Percentiles rank a stretch among this genome's conserved stretches.
Conservation (phyloP, 1,140 invertebrate genomes). For the Cydia amplana region DNA sequence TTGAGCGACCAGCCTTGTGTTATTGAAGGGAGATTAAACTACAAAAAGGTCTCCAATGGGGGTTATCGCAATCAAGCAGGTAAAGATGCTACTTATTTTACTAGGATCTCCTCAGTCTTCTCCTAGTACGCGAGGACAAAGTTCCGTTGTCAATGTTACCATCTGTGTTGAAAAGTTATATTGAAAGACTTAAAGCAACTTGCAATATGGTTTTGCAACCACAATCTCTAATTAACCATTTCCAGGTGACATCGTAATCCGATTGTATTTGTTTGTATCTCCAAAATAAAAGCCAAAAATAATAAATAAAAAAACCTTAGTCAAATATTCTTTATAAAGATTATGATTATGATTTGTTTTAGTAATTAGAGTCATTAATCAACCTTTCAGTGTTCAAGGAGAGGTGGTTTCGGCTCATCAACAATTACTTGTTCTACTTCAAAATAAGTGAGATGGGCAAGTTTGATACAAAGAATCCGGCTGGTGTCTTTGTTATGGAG, state of each 20-base stretch:
- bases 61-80: slow-evolving; percentile 75
- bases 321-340: not conserved
- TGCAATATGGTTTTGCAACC: slow-evolving; percentile 22
- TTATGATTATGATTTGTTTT: too few relatives aligned
- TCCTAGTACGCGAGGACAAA: not conserved
- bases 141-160: not conserved
- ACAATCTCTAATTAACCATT: not conserved
- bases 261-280: not conserved
- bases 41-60: slow-evolving; percentile 82
- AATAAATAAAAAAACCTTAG: not conserved
- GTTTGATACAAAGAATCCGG: slow-evolving; percentile 82
- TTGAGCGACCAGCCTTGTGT: slow-evolving; percentile 80
- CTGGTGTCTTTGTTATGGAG: slow-evolving; percentile 85
- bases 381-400: slow-evolving; percentile 82
- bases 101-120: too few relatives aligned
- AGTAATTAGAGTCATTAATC: not conserved
- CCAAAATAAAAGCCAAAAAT: not conserved
- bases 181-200: slow-evolving; percentile 2
- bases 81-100: slow-evolving; percentile 37
- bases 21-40: slow-evolving; percentile 84
- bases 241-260: not conserved
- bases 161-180: not conserved
- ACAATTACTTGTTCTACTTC: slow-evolving; percentile 87
- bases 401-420: slow-evolving; percentile 85
- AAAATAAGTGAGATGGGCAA: slow-evolving; percentile 85